Evolutionary conservation across 2,113 vertebrate species (phyloP).

Genomic region (Laticauda colubrina): DNA sequence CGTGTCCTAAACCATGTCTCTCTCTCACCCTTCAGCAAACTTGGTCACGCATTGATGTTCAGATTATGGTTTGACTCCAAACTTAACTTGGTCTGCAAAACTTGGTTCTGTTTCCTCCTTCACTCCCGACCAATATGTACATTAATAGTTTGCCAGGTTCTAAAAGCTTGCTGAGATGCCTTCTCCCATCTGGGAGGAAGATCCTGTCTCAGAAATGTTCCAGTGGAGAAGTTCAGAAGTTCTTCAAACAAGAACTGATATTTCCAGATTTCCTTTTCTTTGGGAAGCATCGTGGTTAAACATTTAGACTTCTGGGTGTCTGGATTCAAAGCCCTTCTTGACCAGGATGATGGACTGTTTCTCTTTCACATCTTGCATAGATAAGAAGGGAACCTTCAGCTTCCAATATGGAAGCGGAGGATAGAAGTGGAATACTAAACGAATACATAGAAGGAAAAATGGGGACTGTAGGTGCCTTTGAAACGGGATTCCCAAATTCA

Average conservation of each 20-base stretch:
- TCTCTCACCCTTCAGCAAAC: too few relatives aligned
- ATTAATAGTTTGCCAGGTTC: neutral
- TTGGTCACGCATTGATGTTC: neutral
- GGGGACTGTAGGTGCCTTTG: neutral
- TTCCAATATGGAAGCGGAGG: neutral
- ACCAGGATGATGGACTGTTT: neutral
- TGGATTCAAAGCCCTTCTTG: neutral
- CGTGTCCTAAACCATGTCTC: conserved; percentile 19
- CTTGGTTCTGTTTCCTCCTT: neutral
- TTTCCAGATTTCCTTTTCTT: neutral
- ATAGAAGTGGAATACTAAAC: neutral
- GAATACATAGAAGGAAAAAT: neutral
- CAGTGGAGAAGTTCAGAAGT: neutral
- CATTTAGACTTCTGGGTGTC: neutral
- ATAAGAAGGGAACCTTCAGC: neutral
- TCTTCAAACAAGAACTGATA: neutral
- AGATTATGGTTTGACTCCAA: neutral
- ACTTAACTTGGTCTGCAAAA: neutral
- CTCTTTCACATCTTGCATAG: neutral
- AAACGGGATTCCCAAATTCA: neutral
- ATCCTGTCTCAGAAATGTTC: neutral
- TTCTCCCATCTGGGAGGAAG: neutral
- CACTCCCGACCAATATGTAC: neutral
- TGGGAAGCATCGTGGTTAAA: neutral
- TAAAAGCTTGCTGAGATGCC: neutral